Conservation (phyloP, 2,113 vertebrate genomes). For the Neolamprologus fasciatus region DNA sequence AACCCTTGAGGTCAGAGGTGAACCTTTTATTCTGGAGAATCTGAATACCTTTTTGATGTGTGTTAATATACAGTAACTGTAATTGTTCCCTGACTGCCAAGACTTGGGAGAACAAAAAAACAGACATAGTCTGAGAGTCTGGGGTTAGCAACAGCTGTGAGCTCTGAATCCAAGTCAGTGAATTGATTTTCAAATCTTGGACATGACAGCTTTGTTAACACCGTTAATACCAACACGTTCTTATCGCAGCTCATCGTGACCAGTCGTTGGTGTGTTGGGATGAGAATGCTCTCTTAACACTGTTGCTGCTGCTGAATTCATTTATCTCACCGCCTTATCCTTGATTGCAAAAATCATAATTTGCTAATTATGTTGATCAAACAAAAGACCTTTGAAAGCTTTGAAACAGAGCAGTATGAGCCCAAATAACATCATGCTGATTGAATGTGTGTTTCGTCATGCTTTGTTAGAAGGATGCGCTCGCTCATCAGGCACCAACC, state of each 20-base stretch:
- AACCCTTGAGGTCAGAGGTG: not conserved
- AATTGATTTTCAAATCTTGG: not conserved
- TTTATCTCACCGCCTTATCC: not conserved
- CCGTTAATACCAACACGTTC: not conserved
- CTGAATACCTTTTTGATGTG: not conserved
- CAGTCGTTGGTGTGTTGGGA: not conserved
- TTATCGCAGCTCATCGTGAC: not conserved
- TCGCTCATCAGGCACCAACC: not conserved
- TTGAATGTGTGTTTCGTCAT: not conserved
- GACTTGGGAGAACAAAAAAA: not conserved
- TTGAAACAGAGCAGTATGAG: not conserved
- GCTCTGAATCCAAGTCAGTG: not conserved
- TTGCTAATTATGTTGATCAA: not conserved
- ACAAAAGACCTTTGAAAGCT: not conserved
- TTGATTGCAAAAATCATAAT: not conserved
- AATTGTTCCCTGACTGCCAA: not conserved
- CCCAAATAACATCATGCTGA: not conserved
- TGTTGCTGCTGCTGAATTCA: not conserved
- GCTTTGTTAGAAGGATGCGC: not conserved
- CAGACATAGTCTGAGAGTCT: not conserved
- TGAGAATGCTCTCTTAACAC: not conserved
- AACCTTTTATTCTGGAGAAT: not conserved
- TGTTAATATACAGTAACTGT: not conserved
- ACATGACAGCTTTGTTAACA: not conserved
- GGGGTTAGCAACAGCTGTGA: not conserved